A percentile compares a stretch with the other conserved stretches of the same genome.
Evolutionary conservation across 2,888 invertebrate species (phyloP).

Genomic region (Cataglyphis cursor): DNA sequence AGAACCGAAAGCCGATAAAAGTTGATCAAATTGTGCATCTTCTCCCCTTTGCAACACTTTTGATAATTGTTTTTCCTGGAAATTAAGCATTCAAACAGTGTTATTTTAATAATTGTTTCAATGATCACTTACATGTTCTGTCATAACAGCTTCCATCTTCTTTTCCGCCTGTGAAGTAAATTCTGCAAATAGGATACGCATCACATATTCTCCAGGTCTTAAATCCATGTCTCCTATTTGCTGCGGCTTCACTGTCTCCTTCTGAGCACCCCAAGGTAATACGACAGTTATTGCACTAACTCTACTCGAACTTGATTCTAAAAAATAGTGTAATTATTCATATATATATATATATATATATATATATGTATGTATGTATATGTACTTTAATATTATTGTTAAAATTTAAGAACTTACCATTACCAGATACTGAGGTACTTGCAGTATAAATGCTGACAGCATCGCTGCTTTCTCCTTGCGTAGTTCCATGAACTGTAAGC

Average conservation of each 20-base stretch:
- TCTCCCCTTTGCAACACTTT: constrained; percentile 98
- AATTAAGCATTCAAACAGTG: constrained; percentile 27
- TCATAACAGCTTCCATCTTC: constrained; percentile 98
- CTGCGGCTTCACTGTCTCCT: constrained; percentile 88
- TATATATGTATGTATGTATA: neutral
- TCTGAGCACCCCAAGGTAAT: constrained; percentile 94
- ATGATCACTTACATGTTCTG: constrained; percentile 91
- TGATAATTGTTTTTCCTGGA: constrained; percentile 96
- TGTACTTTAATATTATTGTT: neutral
- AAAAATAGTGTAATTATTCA: constrained; percentile 31
- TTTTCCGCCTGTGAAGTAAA: constrained; percentile 97
- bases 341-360: constrained; percentile 9
- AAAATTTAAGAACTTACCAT: constrained; percentile 78
- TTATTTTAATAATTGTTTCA: constrained; percentile 6
- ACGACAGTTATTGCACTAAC: constrained; percentile 85
- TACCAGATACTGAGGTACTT: constrained; percentile 85
- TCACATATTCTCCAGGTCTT: constrained; percentile 97
- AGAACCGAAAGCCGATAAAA: constrained; percentile 96
- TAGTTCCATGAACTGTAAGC: constrained; percentile 79
- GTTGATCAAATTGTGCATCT: constrained; percentile 97
- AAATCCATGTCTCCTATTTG: constrained; percentile 89
- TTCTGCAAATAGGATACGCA: constrained; percentile 97
- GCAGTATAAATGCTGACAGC: constrained; percentile 85
- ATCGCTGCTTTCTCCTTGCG: constrained; percentile 83
- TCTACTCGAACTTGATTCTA: constrained; percentile 85